Evolutionary conservation across 1,140 invertebrate genomes (phyloP), one percentile per base, ranked within the genome.

Genomic region (Lerema accius): DNA sequence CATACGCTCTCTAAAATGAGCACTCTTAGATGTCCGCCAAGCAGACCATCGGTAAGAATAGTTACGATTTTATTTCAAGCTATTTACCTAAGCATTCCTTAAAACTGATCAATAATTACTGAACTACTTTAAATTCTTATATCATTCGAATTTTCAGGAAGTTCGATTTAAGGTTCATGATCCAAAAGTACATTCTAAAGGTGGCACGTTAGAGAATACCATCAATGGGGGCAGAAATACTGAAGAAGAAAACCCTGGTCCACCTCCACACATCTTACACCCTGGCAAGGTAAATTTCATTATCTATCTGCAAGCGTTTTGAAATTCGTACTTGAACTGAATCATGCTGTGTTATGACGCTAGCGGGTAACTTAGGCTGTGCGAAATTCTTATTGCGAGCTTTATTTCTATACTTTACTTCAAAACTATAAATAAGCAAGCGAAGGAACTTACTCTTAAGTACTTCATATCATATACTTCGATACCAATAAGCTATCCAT

Each of bases 141-240:
- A n/a, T n/a, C n/a, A n/a, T n/a, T n/a, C n/a, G 3, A 16, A 46
- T 26, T 85, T 85, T 93, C 94, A 98, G 96, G 96, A 97, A 94
- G 96, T 98, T 88, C 95, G 97, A 80, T 97, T 97, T 93, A 97
- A 97, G 93, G 96, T 97, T 59, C 96, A 97, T 91, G 96, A 97
- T 92, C 96, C 96, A 7, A 97, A 97, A 91, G 96, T 95, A 80
- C 96, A 97, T 86, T 96, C 95, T 80, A 97, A 97, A 92, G 96
- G 96, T 49, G 96, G 96, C 17, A 96, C 96, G 1, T 92, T 97
- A 65, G 96, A 97, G 91, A 97, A 97, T 84, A 97, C 96, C 32
- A 95, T 97, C 51, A 97, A 97, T 82, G 96, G 96, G 26, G 93
- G 95, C 1, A 89, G 94, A 55, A 92, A 93, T 42, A 85, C 84